Percentiles rank a stretch among this genome's conserved stretches.
phyloP scores from a whole-genome alignment of 2,888 invertebrate species.

The Dicranocentrus wangi region DNA sequence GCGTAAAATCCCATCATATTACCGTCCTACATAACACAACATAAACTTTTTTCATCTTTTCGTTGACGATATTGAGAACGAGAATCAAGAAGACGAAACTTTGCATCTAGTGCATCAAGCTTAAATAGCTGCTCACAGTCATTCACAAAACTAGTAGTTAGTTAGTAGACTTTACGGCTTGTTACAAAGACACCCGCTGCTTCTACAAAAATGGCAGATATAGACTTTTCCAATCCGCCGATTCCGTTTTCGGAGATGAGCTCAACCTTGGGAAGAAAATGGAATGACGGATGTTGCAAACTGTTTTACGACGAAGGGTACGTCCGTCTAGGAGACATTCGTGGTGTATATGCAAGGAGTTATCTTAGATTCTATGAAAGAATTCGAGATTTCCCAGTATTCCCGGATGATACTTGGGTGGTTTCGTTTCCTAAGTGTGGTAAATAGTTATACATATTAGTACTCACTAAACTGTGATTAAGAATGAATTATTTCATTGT shows the following conservation, averaged over 20 bases:
- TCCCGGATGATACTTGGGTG: conserved; percentile 78
- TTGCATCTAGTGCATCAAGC: too few species aligned
- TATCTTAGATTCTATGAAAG: conserved; percentile 72
- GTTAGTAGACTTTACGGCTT: too few species aligned
- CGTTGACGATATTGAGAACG: too few species aligned
- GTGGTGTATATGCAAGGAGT: conserved; percentile 63
- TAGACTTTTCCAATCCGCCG: conserved; percentile 50
- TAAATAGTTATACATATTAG: too few species aligned
- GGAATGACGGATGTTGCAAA: conserved; percentile 60
- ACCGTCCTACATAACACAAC: too few species aligned
- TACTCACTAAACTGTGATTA: conserved; percentile 14
- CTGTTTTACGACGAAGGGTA: too few species aligned
- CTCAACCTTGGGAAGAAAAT: conserved; percentile 74
- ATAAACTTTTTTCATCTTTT: too few species aligned
- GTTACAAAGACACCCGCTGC: too few species aligned
- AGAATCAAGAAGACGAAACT: too few species aligned
- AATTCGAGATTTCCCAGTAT: conserved; percentile 76
- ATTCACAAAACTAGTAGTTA: too few species aligned
- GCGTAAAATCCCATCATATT: too few species aligned
- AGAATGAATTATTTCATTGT: neutral
- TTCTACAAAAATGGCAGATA: conserved; percentile 51
- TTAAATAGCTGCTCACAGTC: too few species aligned
- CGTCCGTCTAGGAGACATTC: conserved; percentile 47
- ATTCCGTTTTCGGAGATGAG: conserved; percentile 74
- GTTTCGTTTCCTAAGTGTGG: conserved; percentile 79